Evolutionary conservation across 2,888 invertebrate genomes (phyloP).

Genomic region (Dorcus parallelipipedus): DNA sequence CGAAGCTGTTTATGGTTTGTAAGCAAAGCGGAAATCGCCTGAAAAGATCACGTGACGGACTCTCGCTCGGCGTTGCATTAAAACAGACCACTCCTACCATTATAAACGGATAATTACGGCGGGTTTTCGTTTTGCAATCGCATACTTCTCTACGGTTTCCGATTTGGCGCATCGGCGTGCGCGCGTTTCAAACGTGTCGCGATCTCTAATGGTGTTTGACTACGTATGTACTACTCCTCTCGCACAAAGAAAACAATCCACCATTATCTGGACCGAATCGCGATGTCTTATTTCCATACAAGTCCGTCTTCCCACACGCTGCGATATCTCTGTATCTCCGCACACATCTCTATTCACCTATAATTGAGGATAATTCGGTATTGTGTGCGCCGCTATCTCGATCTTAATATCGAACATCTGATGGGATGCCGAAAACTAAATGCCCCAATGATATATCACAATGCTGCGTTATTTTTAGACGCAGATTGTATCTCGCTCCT

Average conservation of each 20-base stretch:
- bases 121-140: conserved; percentile 31
- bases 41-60: conserved; percentile 29
- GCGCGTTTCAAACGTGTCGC: conserved; percentile 1
- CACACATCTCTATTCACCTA: conserved; percentile 38
- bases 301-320: conserved; percentile 35
- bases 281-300: conserved; percentile 31
- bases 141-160: conserved; percentile 15
- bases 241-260: conserved; percentile 16
- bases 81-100: conserved; percentile 28
- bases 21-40: background rate
- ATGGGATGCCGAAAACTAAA: conserved; percentile 11
- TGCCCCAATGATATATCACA: conserved; percentile 9
- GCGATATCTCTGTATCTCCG: conserved; percentile 33
- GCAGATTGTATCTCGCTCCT: no score
- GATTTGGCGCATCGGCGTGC: conserved; percentile 1
- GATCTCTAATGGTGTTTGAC: conserved; percentile 14
- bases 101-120: conserved; percentile 33
- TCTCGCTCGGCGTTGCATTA: conserved; percentile 25
- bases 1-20: no score
- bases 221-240: conserved; percentile 4
- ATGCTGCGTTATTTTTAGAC: background rate
- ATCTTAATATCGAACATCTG: conserved; percentile 18
- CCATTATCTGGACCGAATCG: conserved; percentile 22
- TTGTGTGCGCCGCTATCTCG: conserved; percentile 28
- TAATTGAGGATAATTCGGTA: conserved; percentile 42